Percentiles rank a stretch among this genome's conserved stretches.
These are phyloP conservation scores for Leptinotarsa undecemlineata DNA, from an alignment of 1,140 invertebrate genomes.

Conservation along the genomic window DNA sequence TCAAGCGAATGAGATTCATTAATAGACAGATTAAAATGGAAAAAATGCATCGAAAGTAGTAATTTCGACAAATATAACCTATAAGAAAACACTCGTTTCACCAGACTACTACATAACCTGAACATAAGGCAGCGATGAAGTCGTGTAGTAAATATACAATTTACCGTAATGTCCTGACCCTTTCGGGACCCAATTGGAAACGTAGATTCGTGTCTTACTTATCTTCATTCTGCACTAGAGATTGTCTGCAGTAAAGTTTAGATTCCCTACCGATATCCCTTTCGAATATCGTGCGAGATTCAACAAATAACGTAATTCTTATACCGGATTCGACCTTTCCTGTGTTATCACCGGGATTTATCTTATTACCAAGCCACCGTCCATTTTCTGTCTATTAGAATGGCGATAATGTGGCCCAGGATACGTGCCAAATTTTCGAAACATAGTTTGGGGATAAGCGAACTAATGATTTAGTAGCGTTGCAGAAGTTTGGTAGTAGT, in stretches of 20 bases:
- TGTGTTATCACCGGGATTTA: constrained; percentile 14
- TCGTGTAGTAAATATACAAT: constrained; percentile 14
- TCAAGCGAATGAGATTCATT: no score
- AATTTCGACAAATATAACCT: no score
- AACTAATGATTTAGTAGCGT: constrained; percentile 11
- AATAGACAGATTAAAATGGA: no score
- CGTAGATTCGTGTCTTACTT: constrained; percentile 17
- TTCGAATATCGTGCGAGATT: constrained; percentile 9
- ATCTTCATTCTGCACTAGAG: constrained; percentile 16
- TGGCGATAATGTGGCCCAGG: constrained; percentile 5
- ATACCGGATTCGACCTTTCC: constrained; percentile 13
- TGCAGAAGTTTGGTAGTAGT: constrained; percentile 1
- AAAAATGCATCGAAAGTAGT: no score
- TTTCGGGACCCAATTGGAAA: constrained; percentile 9
- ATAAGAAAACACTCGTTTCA: background rate
- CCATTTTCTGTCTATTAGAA: constrained; percentile 19
- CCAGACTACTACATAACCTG: background rate
- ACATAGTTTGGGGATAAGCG: constrained; percentile 11
- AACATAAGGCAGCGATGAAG: constrained; percentile 6
- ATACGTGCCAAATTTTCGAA: constrained; percentile 20
- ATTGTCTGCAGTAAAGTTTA: constrained; percentile 12
- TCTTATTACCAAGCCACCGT: constrained; percentile 8
- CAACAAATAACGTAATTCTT: constrained; percentile 11
- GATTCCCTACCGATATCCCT: background rate
- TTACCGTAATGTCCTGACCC: constrained; percentile 4